Evolutionary conservation across 2,113 vertebrate genomes (phyloP), one percentile per base, ranked within the genome.

Genomic region (Arvicanthis niloticus): DNA sequence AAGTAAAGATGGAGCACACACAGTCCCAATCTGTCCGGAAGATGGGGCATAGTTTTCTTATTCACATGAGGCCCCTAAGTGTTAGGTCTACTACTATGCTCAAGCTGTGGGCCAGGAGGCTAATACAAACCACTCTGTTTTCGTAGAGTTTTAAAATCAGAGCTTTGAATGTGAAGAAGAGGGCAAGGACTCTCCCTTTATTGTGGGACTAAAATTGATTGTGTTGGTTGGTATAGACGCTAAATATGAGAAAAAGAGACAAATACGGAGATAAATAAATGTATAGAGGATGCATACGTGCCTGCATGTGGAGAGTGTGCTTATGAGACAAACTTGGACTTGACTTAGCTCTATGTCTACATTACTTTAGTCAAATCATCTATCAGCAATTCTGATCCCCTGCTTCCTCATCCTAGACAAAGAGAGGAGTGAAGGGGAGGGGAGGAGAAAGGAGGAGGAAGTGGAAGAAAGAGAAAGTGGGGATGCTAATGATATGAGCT

Each of bases 331-430:
- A 91, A 65, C 17, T 53, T 80, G 13, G 2, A 22, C 67, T 96
- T 93, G 87, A 88, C 67, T 73, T 75, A 67, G 21, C 11, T 2
- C 53, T 17, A 58, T n/a, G 1, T 77, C 48, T n/a, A 78, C 3
- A 40, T 76, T 22, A 21, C 40, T 96, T 90, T 76, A 40, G 45
- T 93, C 56, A 97, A 96, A 92, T 70, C 37, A 84, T 26, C 56
- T 65, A 21, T 91, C 45, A 67, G 10, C 62, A 96, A 58, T 45
- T 91, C 1, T 80, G 56, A 84, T 45, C 10, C 29, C 62, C 11
- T 16, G 34, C 51, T 93, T 45, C 16, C 9, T 86, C 13, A 75
- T 68, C 19, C 24, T 80, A 73, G 85, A 42, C 62, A 1, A 6
- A 42, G 17, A 15, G 22, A 26, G 7, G 21, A 65, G 40, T 45